phyloP scores from a whole-genome alignment of 2,113 vertebrate genomes.

The Oncorhynchus tshawytscha region DNA sequence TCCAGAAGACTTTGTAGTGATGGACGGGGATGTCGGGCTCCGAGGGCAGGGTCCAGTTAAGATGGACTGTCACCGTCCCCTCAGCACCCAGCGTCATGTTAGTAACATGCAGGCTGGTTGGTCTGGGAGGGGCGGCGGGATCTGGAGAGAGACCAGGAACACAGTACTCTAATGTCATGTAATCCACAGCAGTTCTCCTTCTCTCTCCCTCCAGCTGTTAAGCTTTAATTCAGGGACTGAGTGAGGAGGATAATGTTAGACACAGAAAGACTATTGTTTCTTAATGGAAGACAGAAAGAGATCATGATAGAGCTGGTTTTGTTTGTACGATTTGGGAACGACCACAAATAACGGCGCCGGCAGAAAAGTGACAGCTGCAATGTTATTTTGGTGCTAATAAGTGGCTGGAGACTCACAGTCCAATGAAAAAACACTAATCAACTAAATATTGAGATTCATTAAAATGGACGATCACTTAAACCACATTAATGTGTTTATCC shows the following conservation, averaged over 20 bases:
- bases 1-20: conserved; percentile 95
- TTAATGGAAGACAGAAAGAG: not conserved
- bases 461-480: not conserved
- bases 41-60: conserved; percentile 84
- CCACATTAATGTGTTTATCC: not conserved
- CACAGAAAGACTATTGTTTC: not conserved
- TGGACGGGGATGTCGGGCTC: conserved; percentile 90
- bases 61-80: conserved; percentile 73
- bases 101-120: conserved; percentile 76
- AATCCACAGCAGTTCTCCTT: not conserved
- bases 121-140: conserved; percentile 84
- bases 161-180: conserved; percentile 12
- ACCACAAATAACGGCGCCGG: not conserved
- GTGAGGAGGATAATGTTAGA: not conserved
- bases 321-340: conserved; percentile 17
- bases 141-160: conserved; percentile 67
- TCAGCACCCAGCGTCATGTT: conserved; percentile 78
- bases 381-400: not conserved
- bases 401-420: not conserved
- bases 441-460: not conserved
- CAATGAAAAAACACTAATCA: not conserved
- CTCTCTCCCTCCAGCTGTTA: conserved; percentile 24
- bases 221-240: not conserved
- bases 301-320: conserved; percentile 17
- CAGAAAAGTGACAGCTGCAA: not conserved